Conservation (phyloP, 2,888 invertebrate genomes). For the Zootermopsis nevadensis region DNA sequence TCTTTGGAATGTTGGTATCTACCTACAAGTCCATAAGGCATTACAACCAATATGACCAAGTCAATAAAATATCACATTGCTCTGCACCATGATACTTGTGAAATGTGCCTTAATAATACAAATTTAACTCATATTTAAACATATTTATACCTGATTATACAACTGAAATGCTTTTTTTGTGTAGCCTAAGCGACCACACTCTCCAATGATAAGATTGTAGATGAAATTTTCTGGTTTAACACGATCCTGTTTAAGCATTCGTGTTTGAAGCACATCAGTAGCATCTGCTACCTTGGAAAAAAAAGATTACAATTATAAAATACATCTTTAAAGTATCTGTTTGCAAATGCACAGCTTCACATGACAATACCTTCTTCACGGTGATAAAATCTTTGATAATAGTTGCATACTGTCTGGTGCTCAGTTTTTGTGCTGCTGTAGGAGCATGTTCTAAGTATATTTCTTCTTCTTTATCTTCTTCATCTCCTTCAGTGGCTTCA, state of each 20-base stretch:
- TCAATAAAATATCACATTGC: too few relatives aligned
- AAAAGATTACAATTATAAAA: background rate
- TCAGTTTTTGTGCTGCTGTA: conserved; percentile 66
- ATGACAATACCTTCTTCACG: conserved; percentile 68
- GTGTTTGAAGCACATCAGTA: conserved; percentile 79
- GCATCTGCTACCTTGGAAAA: conserved; percentile 72
- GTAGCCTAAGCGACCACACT: conserved; percentile 85
- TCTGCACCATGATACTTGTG: too few relatives aligned
- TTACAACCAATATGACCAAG: too few relatives aligned
- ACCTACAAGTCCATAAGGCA: too few relatives aligned
- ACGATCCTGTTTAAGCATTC: conserved; percentile 80
- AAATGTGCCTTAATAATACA: too few relatives aligned
- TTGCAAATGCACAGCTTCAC: background rate
- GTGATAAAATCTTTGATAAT: conserved; percentile 76
- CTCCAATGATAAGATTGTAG: conserved; percentile 85
- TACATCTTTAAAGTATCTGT: background rate
- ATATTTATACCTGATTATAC: conserved; percentile 72
- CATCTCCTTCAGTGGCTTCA: conserved; percentile 46
- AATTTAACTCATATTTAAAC: too few relatives aligned
- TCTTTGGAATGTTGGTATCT: too few relatives aligned
- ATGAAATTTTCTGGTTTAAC: conserved; percentile 83
- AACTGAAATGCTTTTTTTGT: conserved; percentile 87
- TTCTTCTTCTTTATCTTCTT: conserved; percentile 72
- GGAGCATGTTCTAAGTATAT: conserved; percentile 68
- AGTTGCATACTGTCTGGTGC: conserved; percentile 75